phyloP scores from a whole-genome alignment of 2,113 vertebrate genomes.

The Cyanoderma ruficeps region DNA sequence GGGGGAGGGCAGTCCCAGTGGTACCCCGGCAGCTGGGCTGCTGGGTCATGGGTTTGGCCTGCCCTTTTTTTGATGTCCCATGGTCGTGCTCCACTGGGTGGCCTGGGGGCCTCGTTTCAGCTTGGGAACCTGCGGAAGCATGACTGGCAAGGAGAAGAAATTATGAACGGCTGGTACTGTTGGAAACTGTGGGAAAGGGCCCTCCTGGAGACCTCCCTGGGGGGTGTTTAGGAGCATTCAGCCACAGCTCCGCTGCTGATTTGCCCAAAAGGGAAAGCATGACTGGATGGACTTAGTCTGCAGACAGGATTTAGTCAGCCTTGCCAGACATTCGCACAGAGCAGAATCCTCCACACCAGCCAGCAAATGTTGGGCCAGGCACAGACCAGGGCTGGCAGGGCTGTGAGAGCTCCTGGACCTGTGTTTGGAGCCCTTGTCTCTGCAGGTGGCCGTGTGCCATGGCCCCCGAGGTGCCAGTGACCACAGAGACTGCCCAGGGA shows the following conservation, averaged over 20 bases:
- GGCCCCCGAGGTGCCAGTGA: background rate
- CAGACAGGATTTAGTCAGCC: constrained; percentile 25
- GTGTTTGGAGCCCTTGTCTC: background rate
- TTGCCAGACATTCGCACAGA: constrained; percentile 39
- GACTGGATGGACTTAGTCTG: background rate
- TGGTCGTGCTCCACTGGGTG: background rate
- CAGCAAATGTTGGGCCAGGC: background rate
- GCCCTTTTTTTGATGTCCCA: background rate
- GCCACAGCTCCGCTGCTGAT: background rate
- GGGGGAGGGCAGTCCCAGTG: background rate
- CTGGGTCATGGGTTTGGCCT: background rate
- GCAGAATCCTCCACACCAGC: background rate
- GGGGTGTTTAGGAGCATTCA: constrained; percentile 19
- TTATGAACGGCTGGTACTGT: constrained; percentile 18
- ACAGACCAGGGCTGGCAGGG: accelerated
- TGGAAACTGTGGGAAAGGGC: constrained; percentile 45
- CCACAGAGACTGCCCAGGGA: background rate
- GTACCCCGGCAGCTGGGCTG: background rate
- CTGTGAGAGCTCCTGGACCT: background rate
- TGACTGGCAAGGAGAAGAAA: background rate
- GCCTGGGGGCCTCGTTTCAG: background rate
- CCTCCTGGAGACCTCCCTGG: background rate
- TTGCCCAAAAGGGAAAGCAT: background rate
- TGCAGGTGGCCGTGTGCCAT: background rate
- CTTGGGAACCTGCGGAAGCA: background rate